phyloP scores from a whole-genome alignment of 2,113 vertebrate species.

The Atlantisia rogersi region DNA sequence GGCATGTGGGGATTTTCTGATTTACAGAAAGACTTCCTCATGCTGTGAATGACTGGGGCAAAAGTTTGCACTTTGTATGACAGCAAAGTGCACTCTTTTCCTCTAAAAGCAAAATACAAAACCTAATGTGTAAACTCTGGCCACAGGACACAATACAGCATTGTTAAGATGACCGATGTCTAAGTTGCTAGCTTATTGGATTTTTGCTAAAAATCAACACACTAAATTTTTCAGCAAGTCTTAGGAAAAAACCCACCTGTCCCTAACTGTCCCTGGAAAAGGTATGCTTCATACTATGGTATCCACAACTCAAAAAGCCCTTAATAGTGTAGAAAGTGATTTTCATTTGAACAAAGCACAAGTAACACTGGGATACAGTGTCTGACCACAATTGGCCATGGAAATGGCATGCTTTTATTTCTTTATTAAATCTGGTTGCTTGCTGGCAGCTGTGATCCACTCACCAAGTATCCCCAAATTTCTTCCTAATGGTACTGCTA shows the following conservation, averaged over 20 bases:
- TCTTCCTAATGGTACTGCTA: background rate
- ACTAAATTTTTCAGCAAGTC: background rate
- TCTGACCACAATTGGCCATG: background rate
- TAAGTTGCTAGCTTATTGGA: background rate
- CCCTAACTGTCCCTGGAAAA: background rate
- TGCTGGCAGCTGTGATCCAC: background rate
- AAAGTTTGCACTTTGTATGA: background rate
- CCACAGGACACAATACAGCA: background rate
- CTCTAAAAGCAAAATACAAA: background rate
- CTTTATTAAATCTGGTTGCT: background rate
- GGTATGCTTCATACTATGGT: too few relatives aligned
- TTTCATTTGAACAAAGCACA: background rate
- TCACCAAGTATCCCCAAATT: background rate
- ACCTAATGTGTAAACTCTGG: background rate
- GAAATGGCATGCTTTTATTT: background rate
- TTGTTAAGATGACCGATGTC: background rate
- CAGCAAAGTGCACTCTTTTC: background rate
- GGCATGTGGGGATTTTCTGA: fast-evolving
- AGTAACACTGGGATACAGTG: background rate
- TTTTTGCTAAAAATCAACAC: background rate
- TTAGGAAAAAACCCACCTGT: background rate
- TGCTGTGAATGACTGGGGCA: background rate
- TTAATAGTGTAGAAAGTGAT: background rate
- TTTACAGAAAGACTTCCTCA: background rate
- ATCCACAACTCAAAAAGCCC: background rate